phyloP scores from a whole-genome alignment of 2,113 vertebrate genomes.

The Mesembrinibis cayennensis region DNA sequence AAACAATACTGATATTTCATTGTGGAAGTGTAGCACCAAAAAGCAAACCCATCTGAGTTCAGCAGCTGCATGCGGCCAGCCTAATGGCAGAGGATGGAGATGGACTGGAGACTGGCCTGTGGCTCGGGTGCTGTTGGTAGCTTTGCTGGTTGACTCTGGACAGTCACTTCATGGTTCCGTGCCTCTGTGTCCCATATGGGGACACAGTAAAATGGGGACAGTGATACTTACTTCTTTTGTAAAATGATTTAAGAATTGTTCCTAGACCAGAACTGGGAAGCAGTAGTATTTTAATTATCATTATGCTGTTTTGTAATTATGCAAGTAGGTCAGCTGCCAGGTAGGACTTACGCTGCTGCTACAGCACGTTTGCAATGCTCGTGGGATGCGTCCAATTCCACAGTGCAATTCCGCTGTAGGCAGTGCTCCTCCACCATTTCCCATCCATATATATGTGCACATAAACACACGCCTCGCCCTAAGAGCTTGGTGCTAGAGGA shows the following conservation, averaged over 20 bases:
- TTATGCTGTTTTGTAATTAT: background rate
- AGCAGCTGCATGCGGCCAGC: background rate
- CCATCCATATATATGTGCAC: background rate
- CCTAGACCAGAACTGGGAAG: background rate
- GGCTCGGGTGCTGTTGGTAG: background rate
- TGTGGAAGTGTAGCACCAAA: background rate
- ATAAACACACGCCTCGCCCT: background rate
- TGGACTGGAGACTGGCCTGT: accelerated
- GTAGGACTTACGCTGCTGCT: background rate
- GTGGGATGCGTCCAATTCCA: background rate
- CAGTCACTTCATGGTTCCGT: background rate
- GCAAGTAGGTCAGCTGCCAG: slow-evolving; percentile 24
- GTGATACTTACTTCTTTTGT: background rate
- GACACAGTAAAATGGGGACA: background rate
- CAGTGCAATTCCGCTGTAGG: background rate
- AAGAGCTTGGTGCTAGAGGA: background rate
- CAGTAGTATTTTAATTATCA: background rate
- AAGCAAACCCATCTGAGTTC: background rate
- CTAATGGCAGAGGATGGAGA: background rate
- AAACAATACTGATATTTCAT: background rate
- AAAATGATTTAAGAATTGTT: background rate
- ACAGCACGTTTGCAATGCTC: background rate
- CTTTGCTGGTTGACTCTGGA: background rate
- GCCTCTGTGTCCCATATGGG: background rate
- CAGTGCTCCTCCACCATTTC: background rate